Base-by-base conservation (phyloP, 2,113 vertebrate genomes). In the Caranx ignobilis region DNA sequence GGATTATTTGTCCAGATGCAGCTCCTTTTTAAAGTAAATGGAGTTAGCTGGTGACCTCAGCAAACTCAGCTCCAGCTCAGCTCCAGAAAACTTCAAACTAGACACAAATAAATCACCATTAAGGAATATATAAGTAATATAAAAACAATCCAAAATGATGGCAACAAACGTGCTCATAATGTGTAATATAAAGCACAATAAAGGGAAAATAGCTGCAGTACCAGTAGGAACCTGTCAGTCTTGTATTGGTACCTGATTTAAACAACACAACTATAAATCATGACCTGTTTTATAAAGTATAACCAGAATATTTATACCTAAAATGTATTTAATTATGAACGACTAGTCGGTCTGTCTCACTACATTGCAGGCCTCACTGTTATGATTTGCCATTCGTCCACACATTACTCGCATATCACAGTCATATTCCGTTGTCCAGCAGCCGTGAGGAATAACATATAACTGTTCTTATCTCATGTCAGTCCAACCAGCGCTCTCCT, bases 381-480 rank as follows among this genome's bases (percentile, higher is more conserved):
- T 69, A 74, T 81, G 66, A 54, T 62, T 62, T 66, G 62, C 52
- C 55, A 37, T 48, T 54, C 54, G 75, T 47, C 50, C 52, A 32
- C 7, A 9, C 66, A 41, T 70, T 71, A 57, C 69, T 73, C 61
- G 71, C 69, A 75, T 79, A 73, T 80, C 79, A 10, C 55, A 63
- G 32, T 66, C 76, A 75, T 52, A 71, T 79, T 83, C 74, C 71
- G 35, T 45, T 66, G 71, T 80, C 65, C 81, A 77, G 74, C 77
- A 71, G 77, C 68, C 56, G 63, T 64, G 75, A 83, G 71, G 73
- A 85, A 69, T 79, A 86, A 81, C 87, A 84, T 84, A 67, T 79
- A 89, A 86, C 84, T 83, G 84, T 91, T 93, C 92, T 94, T 93
- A 94, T 94, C 92, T 93, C 88, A 87, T 88, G 87, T 91, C 90